These are phyloP conservation scores for Drosophila pallidifrons DNA, from an alignment of 1,140 invertebrate genomes.

Conservation along the genomic window DNA sequence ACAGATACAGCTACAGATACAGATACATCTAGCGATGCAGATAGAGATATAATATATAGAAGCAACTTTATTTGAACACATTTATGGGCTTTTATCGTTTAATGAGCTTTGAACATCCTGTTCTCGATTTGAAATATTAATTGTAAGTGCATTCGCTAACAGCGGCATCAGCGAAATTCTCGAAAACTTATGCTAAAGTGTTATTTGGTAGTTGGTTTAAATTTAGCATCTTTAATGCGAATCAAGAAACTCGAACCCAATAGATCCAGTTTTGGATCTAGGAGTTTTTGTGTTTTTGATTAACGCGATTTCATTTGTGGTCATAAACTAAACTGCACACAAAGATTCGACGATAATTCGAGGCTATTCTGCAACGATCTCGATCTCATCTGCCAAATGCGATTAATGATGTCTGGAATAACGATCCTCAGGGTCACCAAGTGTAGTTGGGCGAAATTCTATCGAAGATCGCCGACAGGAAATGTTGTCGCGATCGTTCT, in stretches of 20 bases:
- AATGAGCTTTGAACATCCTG: conserved; percentile 6
- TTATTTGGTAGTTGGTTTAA: background rate
- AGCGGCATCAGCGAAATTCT: background rate
- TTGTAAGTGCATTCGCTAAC: conserved; percentile 8
- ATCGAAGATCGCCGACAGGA: conserved; percentile 8
- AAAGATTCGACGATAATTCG: background rate
- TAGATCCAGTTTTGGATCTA: conserved; percentile 6
- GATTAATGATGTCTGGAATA: conserved; percentile 11
- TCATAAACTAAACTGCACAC: conserved; percentile 22
- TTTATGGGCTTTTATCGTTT: conserved; percentile 4
- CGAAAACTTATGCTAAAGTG: conserved; percentile 2
- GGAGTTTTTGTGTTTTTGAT: conserved; percentile 7
- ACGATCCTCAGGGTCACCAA: conserved; percentile 21
- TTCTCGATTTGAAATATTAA: conserved; percentile 13
- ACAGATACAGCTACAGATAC: background rate
- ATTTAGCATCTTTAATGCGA: background rate
- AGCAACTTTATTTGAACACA: background rate
- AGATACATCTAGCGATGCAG: background rate
- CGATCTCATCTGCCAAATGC: conserved; percentile 1
- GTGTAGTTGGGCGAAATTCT: conserved; percentile 20
- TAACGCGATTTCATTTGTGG: conserved; percentile 7
- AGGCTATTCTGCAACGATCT: background rate
- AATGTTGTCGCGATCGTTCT: conserved; percentile 9
- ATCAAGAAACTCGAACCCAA: conserved; percentile 8
- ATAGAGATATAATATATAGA: background rate